phyloP scores from a whole-genome alignment of 2,888 invertebrate species.

The Limenitis camilla region DNA sequence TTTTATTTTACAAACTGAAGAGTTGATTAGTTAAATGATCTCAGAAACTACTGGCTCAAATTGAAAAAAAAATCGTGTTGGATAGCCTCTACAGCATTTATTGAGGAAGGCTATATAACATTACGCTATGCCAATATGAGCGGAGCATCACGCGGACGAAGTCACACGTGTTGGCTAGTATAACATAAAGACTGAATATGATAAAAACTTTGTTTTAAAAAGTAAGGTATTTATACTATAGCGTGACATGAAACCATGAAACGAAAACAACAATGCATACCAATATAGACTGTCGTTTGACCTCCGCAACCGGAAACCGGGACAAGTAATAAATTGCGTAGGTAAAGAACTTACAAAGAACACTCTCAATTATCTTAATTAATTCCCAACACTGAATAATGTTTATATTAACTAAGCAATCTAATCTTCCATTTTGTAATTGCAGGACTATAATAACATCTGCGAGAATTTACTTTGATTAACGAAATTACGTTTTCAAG shows the following conservation, averaged over 20 bases:
- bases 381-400: slow-evolving; percentile 28
- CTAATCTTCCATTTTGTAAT: slow-evolving; percentile 16
- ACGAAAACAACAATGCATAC: slow-evolving; percentile 9
- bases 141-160: too few species aligned
- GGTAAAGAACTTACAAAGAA: slow-evolving; percentile 23
- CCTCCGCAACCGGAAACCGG: slow-evolving; percentile 28
- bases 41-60: too few species aligned
- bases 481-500: slow-evolving; percentile 7
- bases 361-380: slow-evolving; percentile 26
- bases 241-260: slow-evolving; percentile 2
- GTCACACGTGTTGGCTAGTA: too few species aligned
- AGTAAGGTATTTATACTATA: neutral
- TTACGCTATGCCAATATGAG: too few species aligned
- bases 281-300: slow-evolving; percentile 26
- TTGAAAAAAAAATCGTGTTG: too few species aligned
- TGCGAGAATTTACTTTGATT: slow-evolving; percentile 7
- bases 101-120: too few species aligned
- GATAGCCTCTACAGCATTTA: too few species aligned
- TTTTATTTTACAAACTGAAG: too few species aligned
- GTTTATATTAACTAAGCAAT: slow-evolving; percentile 23
- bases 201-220: neutral
- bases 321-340: slow-evolving; percentile 24
- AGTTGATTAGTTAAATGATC: too few species aligned
- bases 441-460: slow-evolving; percentile 1
- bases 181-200: neutral